Evolutionary conservation across 2,888 invertebrate species (phyloP).

Genomic region (Sisyra terminalis): DNA sequence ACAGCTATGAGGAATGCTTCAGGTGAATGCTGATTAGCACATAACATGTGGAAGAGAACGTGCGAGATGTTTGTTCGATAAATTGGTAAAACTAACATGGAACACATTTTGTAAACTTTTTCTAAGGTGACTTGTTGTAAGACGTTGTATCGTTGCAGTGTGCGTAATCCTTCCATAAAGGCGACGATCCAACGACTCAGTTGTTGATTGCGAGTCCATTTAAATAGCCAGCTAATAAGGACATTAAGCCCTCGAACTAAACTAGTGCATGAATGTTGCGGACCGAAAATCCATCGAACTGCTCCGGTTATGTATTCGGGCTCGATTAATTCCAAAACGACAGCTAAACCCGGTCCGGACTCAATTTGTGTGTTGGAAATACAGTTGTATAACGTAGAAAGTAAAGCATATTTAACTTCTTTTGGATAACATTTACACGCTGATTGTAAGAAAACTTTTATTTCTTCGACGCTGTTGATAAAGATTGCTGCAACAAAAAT

Average conservation of each 20-base stretch:
- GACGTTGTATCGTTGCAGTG: constrained; percentile 26
- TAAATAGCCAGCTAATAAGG: constrained; percentile 49
- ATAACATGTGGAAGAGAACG: constrained; percentile 46
- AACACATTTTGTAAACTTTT: constrained; percentile 40
- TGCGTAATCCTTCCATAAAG: constrained; percentile 44
- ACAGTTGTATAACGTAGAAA: constrained; percentile 39
- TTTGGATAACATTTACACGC: constrained; percentile 24
- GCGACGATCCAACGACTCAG: constrained; percentile 49
- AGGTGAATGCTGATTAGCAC: constrained; percentile 39
- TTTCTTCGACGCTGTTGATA: constrained; percentile 21
- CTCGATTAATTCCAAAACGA: constrained; percentile 38
- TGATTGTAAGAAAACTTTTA: constrained; percentile 17
- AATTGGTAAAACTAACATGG: constrained; percentile 34
- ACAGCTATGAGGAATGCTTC: constrained; percentile 42
- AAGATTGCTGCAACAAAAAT: constrained; percentile 3
- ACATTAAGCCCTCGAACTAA: constrained; percentile 43
- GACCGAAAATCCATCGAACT: constrained; percentile 27
- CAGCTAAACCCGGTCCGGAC: constrained; percentile 39
- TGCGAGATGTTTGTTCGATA: constrained; percentile 38
- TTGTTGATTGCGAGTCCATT: constrained; percentile 42
- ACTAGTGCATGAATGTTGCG: constrained; percentile 29
- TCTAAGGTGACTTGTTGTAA: constrained; percentile 32
- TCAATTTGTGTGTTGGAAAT: constrained; percentile 40
- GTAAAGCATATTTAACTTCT: constrained; percentile 34
- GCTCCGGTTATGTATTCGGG: constrained; percentile 23